A percentile compares a stretch with the other conserved stretches of the same genome.
Conservation (phyloP, 2,113 vertebrate genomes). For the Panurus biarmicus region DNA sequence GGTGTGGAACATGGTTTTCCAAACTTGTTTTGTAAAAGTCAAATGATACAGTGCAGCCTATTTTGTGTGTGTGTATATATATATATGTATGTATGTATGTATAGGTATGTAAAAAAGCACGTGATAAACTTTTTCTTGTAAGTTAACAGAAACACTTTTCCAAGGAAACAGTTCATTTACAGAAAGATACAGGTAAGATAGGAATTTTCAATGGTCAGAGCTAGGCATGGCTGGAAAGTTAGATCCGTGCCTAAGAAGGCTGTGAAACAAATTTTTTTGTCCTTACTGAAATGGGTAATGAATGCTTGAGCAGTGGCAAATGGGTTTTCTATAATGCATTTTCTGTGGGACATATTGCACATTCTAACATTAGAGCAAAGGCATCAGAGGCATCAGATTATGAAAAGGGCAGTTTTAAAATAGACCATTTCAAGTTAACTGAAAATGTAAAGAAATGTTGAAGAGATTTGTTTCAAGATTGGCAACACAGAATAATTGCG, state of each 20-base stretch:
- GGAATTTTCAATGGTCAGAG: background rate
- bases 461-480: background rate
- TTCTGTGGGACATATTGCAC: background rate
- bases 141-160: background rate
- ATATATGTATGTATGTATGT: no score
- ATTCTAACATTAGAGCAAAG: background rate
- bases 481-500: accelerated
- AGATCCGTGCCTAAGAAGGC: background rate
- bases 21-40: background rate
- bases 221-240: background rate
- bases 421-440: background rate
- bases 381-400: background rate
- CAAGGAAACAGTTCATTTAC: background rate
- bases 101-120: background rate
- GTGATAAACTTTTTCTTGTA: background rate
- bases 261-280: background rate
- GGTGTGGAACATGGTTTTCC: background rate
- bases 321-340: background rate
- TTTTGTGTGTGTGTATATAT: background rate
- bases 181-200: background rate
- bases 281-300: background rate
- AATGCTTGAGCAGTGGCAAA: background rate
- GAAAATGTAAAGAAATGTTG: background rate
- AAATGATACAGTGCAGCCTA: background rate
- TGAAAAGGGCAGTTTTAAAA: background rate